These are phyloP conservation scores for Mythimna vitellina DNA, from an alignment of 2,888 invertebrate genomes.

Conservation along the genomic window DNA sequence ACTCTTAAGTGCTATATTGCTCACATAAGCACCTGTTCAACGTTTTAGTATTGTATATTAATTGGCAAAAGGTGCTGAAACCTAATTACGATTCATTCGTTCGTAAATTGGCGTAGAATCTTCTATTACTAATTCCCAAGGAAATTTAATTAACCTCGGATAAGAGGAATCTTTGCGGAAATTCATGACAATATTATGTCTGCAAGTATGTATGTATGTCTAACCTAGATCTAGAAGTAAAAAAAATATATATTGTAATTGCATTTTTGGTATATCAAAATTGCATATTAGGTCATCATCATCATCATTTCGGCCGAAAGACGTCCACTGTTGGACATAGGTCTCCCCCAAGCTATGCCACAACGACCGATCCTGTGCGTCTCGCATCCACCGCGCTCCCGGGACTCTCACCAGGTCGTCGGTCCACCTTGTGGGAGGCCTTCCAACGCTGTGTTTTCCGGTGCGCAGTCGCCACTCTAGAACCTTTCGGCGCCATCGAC, in stretches of 20 bases:
- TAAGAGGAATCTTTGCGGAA: not conserved
- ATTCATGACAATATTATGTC: not conserved
- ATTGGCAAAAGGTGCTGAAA: constrained; percentile 29
- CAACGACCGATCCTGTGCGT: no score
- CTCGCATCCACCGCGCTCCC: no score
- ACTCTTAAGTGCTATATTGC: constrained; percentile 4
- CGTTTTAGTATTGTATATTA: constrained; percentile 30
- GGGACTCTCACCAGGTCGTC: no score
- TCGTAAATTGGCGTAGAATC: constrained; percentile 35
- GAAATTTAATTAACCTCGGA: constrained; percentile 19
- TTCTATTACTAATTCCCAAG: constrained; percentile 16
- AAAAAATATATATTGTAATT: not conserved
- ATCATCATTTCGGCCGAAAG: no score
- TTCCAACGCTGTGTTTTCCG: no score
- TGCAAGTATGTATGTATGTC: not conserved
- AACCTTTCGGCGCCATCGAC: no score
- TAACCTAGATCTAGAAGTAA: not conserved
- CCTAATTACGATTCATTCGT: constrained; percentile 25
- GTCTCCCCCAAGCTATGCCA: no score
- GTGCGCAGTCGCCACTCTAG: no score
- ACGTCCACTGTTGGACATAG: no score
- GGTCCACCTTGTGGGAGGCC: no score
- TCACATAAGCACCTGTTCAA: constrained; percentile 19
- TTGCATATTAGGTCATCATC: no score
- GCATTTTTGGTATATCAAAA: not conserved